A percentile compares a stretch with the other conserved stretches of the same genome.
phyloP scores from a whole-genome alignment of 1,140 invertebrate genomes.

The Stegodyphus dumicola region DNA sequence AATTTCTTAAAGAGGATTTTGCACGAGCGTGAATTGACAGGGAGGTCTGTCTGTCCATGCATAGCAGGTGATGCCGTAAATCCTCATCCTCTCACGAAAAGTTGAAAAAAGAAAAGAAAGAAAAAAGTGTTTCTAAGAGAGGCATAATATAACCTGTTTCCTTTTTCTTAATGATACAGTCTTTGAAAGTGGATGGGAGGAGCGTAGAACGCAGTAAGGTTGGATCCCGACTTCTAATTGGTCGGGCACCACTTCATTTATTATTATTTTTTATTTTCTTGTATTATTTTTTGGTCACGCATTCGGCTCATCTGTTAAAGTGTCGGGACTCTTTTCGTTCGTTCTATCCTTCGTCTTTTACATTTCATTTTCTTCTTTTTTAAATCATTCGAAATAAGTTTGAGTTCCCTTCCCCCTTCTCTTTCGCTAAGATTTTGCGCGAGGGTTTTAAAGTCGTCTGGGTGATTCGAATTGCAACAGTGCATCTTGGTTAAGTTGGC shows the following conservation, averaged over 20 bases:
- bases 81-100: not conserved
- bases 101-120: slow-evolving; percentile 18
- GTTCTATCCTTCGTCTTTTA: too few relatives aligned
- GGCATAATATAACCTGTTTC: slow-evolving; percentile 54
- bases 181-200: slow-evolving; percentile 37
- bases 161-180: slow-evolving; percentile 44
- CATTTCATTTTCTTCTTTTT: not conserved
- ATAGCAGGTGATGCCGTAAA: slow-evolving; percentile 26
- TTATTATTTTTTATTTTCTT: slow-evolving; percentile 15
- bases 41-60: slow-evolving; percentile 13
- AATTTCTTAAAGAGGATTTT: not conserved
- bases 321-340: slow-evolving; percentile 13
- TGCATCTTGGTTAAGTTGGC: too few relatives aligned
- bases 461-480: too few relatives aligned
- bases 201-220: not conserved
- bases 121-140: slow-evolving; percentile 11
- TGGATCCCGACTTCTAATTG: slow-evolving; percentile 37
- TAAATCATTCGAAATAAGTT: not conserved
- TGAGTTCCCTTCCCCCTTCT: not conserved
- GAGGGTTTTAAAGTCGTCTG: too few relatives aligned
- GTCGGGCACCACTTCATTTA: slow-evolving; percentile 4
- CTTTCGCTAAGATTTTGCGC: not conserved
- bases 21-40: slow-evolving; percentile 9
- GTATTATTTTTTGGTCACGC: slow-evolving; percentile 43
- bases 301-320: slow-evolving; percentile 52